Evolutionary conservation across 2,797 vertebrate genomes (phyloP), one percentile per base, ranked within the genome.

Genomic region (Clarias laeviceps): DNA sequence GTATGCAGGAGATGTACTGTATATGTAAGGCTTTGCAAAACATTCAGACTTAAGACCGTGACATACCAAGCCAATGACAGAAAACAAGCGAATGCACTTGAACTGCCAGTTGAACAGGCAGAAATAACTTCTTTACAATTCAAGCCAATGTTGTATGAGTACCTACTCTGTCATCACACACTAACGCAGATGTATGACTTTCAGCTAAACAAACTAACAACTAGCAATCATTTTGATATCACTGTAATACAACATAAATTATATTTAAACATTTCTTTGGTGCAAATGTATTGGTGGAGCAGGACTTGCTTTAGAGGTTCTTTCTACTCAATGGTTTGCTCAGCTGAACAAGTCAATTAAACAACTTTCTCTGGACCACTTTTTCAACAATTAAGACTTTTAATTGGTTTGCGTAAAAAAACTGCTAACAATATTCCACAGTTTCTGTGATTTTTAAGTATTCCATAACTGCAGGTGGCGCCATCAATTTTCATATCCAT

Each of bases 21-120:
- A 22, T 59, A 22, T 59, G 29, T 57, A 77, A 57, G 54, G 9
- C 29, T 11, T 78, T 37, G 32, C 12, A 24, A 34, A 40, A 80
- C 37, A 45, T 64, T 80, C 37, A 45, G 57, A 64, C 22, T 64
- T 59, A 40, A 6, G 45, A 79, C 34, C 61, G n/a, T 80, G 78
- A 80, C 78, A 80, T 78, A 78, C 61, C 61, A 80, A 65, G 61
- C 61, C n/a, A 29, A 29, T 4, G 57, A 62, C 5, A n/a, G 37
- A 77, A 56, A 77, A 57, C 64, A 14, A 5, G n/a, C 17, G 1
- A 56, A 57, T 5, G 17, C 54, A 34, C 27, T 22, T 20, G 3
- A 40, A 34, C 29, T 59, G 56, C 5, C 17, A 29, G 45, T 50
- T 12, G 45, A 50, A 12, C 45, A 50, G 45, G 45, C 11, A 50